Evolutionary conservation across 1,140 invertebrate genomes (phyloP), one percentile per base, ranked within the genome.

Genomic region (Teleopsis dalmanni): DNA sequence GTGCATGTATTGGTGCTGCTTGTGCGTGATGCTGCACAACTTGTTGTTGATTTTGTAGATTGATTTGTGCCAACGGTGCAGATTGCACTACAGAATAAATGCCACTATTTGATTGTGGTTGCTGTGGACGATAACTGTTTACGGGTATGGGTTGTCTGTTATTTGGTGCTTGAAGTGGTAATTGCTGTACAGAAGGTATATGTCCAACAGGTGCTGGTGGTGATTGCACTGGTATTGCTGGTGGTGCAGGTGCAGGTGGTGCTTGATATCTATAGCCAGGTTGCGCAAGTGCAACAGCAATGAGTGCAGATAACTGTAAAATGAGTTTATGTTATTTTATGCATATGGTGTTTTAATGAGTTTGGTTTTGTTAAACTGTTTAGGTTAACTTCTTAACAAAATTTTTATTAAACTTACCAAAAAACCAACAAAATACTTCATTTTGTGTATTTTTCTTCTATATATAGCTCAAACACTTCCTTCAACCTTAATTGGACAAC

Each of bases 201-300:
- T n/a, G n/a, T n/a, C n/a, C n/a, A 23, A 11, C n/a, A 7, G 48
- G 33, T 8, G 56, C n/a, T 40, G 9, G 29, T 23, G 16, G 19
- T 23, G 13, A 13, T 40, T 40, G 11, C 10, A 38, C 36, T 13
- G 45, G 31, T n/a, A 13, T 47, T 7, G 22, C 35, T 16, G 34
- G 14, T 23, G 29, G 37, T 4, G 21, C 21, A 11, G 42, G 16
- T 9, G n/a, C 29, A 21, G 38, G 35, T 41, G 49, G 37, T 25
- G 33, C 36, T 48, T 60, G 56, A 40, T 66, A 66, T 22, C 57
- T 62, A 45, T 66, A 66, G 45, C 60, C 64, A 40, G 48, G 58
- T 59, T 13, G 64, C 11, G 51, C 51, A 14, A 18, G 16, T 21
- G 25, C 46, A 3, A 55, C 55, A 18, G 50, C 54, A 4, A 53